Percentiles rank a stretch among this genome's conserved stretches.
phyloP scores from a whole-genome alignment of 2,888 invertebrate genomes.

The Limnephilus marmoratus region DNA sequence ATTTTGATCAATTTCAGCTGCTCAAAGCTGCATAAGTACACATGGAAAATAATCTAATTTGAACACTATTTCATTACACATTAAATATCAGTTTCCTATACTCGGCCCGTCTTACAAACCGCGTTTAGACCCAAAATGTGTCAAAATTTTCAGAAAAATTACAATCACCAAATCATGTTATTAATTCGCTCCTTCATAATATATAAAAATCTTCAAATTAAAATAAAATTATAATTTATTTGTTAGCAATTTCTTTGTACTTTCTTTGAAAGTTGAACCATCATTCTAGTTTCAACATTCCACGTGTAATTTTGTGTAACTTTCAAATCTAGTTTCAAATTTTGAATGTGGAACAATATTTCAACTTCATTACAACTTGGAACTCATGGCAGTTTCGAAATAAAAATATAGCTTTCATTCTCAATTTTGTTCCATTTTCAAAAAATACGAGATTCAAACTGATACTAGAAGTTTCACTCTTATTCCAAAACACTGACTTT shows the following conservation, averaged over 20 bases:
- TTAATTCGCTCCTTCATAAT: too few relatives aligned
- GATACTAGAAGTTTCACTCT: neutral
- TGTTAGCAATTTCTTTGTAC: too few relatives aligned
- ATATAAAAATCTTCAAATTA: too few relatives aligned
- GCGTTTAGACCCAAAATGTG: neutral
- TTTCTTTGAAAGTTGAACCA: too few relatives aligned
- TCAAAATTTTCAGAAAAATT: neutral
- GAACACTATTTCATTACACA: neutral
- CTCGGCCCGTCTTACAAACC: neutral
- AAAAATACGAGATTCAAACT: neutral
- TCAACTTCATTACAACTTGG: neutral
- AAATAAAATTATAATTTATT: too few relatives aligned
- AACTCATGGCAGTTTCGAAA: neutral
- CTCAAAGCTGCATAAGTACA: neutral
- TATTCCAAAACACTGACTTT: neutral
- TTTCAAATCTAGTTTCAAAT: neutral
- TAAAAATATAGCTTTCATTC: neutral
- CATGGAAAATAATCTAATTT: neutral
- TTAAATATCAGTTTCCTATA: neutral
- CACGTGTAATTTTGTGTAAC: neutral
- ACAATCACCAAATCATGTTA: neutral
- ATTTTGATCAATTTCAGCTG: too few relatives aligned
- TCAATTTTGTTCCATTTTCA: neutral
- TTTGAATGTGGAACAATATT: neutral
- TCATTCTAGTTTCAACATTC: neutral